Evolutionary conservation across 2,888 invertebrate species (phyloP).

Genomic region (Sminthurinus aureus): DNA sequence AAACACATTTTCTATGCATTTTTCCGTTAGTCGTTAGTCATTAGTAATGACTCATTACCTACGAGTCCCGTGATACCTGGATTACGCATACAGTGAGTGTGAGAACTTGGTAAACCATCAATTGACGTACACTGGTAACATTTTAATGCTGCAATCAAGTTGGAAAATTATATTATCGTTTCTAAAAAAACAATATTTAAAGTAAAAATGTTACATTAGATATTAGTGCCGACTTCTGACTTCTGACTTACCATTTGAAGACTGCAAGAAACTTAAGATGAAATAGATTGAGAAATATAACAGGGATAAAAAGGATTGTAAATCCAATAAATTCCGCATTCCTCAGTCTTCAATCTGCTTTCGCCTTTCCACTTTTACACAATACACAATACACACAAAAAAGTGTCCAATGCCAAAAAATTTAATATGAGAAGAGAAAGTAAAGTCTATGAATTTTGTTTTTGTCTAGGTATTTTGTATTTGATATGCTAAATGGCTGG

Average conservation of each 20-base stretch:
- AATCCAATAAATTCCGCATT: background rate
- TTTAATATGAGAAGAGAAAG: no score
- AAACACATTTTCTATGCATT: no score
- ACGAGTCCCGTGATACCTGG: background rate
- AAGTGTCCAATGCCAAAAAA: no score
- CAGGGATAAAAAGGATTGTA: background rate
- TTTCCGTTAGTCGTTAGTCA: no score
- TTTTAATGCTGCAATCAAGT: background rate
- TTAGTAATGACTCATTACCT: background rate
- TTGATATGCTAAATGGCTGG: no score
- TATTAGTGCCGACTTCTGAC: no score
- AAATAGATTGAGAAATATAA: background rate
- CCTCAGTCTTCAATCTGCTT: no score
- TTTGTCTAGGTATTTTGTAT: no score
- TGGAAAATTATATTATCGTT: background rate
- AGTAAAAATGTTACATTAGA: background rate
- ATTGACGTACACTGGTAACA: background rate
- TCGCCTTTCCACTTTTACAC: no score
- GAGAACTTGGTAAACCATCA: background rate
- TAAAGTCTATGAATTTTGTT: no score
- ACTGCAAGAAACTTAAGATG: background rate
- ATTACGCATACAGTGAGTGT: background rate
- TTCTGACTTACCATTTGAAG: background rate
- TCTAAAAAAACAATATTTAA: background rate
- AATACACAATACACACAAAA: no score